Evolutionary conservation across 1,140 invertebrate species (phyloP), one percentile per base, ranked within the genome.

Genomic region (Drosophila equinoxialis): DNA sequence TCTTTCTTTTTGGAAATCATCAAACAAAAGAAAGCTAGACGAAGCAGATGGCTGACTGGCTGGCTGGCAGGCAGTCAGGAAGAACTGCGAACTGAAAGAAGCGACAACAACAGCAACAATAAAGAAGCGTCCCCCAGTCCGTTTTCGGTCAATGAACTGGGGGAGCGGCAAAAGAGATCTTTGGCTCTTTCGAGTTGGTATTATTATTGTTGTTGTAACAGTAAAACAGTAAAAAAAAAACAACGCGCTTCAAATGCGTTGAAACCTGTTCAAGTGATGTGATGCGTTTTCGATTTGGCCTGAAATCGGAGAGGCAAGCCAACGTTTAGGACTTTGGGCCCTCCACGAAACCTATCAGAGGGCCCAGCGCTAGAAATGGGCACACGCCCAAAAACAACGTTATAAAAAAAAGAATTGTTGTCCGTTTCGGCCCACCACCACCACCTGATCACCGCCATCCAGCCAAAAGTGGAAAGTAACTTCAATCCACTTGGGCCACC

Each of bases 11-110:
- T 87, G 83, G 84, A 81, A 89, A 84, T 74, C 83, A 87, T 82
- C 83, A 80, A 76, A 87, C 83, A 87, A 87, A 89, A 87, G 83
- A 87, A 87, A 87, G 83, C 84, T 89, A 87, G 83, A 87, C 79
- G 84, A 87, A 73, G 69, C 82, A 86, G 65, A 70, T 76, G 73
- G 73, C 76, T 64, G 45, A 17, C 45, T 33, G 55, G 26, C 62
- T 66, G 65, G 65, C 73, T 81, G 78, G 64, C 71, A 74, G 71
- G 68, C 83, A 87, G 84, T 87, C 83, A 87, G 83, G 83, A 87
- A 87, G 83, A 87, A 87, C 84, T 77, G 77, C 84, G 70, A 51
- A 51, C 45, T 80, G 68, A 79, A 74, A 83, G 83, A 87, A 87
- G 80, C 84, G 84, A 78, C 81, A 74, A 57, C 54, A 64, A 42